These are phyloP conservation scores for Acleris literana DNA, from an alignment of 2,888 invertebrate species.

Conservation along the genomic window DNA sequence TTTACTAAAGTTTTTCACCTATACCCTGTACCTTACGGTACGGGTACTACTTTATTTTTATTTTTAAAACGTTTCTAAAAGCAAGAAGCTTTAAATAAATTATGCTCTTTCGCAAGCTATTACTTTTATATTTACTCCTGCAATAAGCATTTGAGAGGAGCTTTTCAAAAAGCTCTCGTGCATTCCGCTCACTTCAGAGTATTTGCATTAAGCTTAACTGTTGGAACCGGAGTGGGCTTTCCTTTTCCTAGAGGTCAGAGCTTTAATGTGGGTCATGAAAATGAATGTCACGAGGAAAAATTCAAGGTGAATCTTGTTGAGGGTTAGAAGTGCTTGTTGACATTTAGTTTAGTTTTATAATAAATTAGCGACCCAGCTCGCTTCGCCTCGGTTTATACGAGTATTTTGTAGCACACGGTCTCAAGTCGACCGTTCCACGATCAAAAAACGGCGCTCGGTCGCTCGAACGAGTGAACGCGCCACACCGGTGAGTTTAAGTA, in stretches of 20 bases:
- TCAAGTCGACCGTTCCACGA: too few species aligned
- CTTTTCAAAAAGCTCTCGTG: constrained; percentile 29
- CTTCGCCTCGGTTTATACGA: too few species aligned
- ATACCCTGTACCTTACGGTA: too few species aligned
- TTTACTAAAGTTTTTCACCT: too few species aligned
- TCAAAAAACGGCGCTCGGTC: too few species aligned
- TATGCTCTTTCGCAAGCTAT: neutral
- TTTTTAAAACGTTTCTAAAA: too few species aligned
- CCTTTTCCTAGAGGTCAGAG: constrained; percentile 17
- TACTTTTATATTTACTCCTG: neutral
- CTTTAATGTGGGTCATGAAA: constrained; percentile 29
- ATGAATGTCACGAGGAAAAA: constrained; percentile 24
- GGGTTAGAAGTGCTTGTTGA: neutral
- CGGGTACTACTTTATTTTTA: too few species aligned
- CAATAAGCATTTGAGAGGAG: constrained; percentile 7
- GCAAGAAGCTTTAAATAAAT: neutral
- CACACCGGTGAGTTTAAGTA: too few species aligned
- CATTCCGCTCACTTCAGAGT: constrained; percentile 14
- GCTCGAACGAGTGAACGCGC: too few species aligned
- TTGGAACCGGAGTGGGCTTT: constrained; percentile 30
- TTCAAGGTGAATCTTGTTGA: constrained; percentile 32
- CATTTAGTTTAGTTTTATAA: too few species aligned
- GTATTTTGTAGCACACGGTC: too few species aligned
- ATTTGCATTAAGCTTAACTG: constrained; percentile 37
- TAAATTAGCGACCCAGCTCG: too few species aligned